Percentiles rank a stretch among this genome's conserved stretches.
Conservation (phyloP, 2,113 vertebrate genomes). For the Pyxicephalus adspersus region DNA sequence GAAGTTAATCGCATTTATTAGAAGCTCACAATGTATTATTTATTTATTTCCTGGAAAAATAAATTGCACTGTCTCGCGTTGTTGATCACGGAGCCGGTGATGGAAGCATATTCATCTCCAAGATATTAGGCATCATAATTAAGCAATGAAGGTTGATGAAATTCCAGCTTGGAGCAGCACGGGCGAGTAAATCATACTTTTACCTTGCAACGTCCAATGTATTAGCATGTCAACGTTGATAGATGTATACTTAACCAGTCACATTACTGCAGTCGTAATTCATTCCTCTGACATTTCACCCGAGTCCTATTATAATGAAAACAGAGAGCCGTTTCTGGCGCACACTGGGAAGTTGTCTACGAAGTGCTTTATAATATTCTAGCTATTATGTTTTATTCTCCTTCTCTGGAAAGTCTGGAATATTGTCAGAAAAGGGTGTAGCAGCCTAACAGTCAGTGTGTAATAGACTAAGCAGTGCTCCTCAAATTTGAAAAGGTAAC, state of each 20-base stretch:
- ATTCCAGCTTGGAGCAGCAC: not conserved
- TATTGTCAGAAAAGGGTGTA: too few species aligned
- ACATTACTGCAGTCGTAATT: conserved; percentile 43
- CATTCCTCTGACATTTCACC: conserved; percentile 20
- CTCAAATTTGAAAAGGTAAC: too few species aligned
- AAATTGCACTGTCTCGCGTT: not conserved
- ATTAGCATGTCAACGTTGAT: conserved; percentile 37
- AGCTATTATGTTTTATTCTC: too few species aligned
- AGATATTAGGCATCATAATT: conserved; percentile 39
- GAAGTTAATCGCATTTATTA: not conserved
- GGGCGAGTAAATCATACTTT: conserved; percentile 24
- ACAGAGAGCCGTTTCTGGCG: not conserved
- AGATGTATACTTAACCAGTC: conserved; percentile 44
- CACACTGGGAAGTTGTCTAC: not conserved
- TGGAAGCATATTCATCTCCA: conserved; percentile 1
- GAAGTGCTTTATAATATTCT: not conserved
- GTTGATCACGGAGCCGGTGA: conserved; percentile 4
- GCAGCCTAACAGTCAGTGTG: too few species aligned
- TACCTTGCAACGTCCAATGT: not conserved
- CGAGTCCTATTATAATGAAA: conserved; percentile 20
- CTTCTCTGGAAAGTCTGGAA: too few species aligned
- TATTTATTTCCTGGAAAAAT: not conserved
- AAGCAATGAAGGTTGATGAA: conserved; percentile 31
- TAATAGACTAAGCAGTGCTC: too few species aligned
- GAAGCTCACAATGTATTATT: not conserved